A percentile compares a stretch with the other conserved stretches of the same genome.
These are phyloP conservation scores for Neoitamus cyanurus DNA, from an alignment of 2,888 invertebrate genomes.

Conservation along the genomic window DNA sequence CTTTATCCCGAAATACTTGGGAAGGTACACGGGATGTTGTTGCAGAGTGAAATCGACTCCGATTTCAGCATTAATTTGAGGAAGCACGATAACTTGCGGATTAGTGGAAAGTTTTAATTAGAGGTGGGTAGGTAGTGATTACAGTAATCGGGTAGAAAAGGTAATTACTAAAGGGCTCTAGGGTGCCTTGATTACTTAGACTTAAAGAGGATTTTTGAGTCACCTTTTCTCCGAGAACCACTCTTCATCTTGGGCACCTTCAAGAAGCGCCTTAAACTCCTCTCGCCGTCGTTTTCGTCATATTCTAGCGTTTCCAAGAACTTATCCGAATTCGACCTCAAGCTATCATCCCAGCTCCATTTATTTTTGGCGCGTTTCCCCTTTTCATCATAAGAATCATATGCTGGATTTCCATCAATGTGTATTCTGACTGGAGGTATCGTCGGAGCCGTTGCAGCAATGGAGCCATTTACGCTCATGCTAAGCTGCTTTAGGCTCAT, in stretches of 20 bases:
- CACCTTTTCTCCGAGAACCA: not conserved
- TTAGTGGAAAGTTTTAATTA: not conserved
- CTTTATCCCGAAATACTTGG: not conserved
- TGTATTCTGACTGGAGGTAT: slow-evolving; percentile 24
- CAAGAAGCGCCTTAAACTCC: slow-evolving; percentile 45
- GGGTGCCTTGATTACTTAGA: not conserved
- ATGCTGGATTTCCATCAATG: not conserved
- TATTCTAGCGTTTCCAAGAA: slow-evolving; percentile 65
- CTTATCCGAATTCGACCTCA: slow-evolving; percentile 64
- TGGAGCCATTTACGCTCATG: slow-evolving; percentile 9
- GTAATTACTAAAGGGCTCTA: not conserved
- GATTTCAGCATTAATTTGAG: not conserved
- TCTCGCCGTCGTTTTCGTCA: slow-evolving; percentile 55
- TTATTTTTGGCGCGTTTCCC: not conserved
- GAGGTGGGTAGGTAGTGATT: not conserved
- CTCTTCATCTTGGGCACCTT: slow-evolving; percentile 47
- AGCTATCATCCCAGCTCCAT: slow-evolving; percentile 66
- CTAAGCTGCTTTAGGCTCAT: slow-evolving; percentile 58
- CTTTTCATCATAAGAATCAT: not conserved
- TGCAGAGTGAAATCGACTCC: not conserved
- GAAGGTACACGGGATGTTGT: not conserved
- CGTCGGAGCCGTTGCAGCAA: not conserved
- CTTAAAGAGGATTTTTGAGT: not conserved
- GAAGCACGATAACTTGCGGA: not conserved
- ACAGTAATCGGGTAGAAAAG: not conserved